Base-by-base conservation (phyloP, 2,797 vertebrate genomes). In the Microchirus variegatus region DNA sequence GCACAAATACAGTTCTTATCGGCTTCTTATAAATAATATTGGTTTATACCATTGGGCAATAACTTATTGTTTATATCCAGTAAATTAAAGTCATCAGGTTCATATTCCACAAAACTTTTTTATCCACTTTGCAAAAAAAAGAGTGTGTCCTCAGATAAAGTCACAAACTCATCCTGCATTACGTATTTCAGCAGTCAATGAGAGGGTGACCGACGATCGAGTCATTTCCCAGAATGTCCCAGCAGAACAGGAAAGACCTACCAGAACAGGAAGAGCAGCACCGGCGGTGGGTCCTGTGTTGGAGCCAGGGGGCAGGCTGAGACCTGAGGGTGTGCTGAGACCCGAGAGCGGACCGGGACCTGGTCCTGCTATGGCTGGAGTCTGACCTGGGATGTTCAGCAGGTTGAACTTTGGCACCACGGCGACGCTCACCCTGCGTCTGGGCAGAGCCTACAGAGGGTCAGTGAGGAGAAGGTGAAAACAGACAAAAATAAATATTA, bases 351-450 rank as follows among this genome's bases (percentile, higher is more conserved):
- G 1, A 45, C 7, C 76, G 53, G 80, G 55, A 16, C 55, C 70
- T 0, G 71, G 81, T 49, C 84, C 78, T 1, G 92, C 90, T 63
- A 89, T 75, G 62, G 71, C 79, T 53, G 95, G 84, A 58, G 90
- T 89, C 77, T 98, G 97, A 78, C 96, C 94, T 4, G 96, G 95
- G 76, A 98, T 92, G 69, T 94, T 98, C 74, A 98, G 90, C 59
- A 96, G 95, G 86, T 97, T 98, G 88, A 99, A 98, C 84, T 99
- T 99, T 4, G 97, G 97, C 76, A 99, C 96, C 70, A 99, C 98
- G 0, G 97, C 98, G 41, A 99, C 98, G 40, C 98, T 99, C 87
- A 99, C 97, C 87, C 98, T 95, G 22, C 98, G 94, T 44, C 98
- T 94, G 62, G 98, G 98, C 91, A 99, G 89, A 62, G 96, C 96